Base-by-base conservation (phyloP, 2,888 invertebrate species). In the Tortrix viridana region DNA sequence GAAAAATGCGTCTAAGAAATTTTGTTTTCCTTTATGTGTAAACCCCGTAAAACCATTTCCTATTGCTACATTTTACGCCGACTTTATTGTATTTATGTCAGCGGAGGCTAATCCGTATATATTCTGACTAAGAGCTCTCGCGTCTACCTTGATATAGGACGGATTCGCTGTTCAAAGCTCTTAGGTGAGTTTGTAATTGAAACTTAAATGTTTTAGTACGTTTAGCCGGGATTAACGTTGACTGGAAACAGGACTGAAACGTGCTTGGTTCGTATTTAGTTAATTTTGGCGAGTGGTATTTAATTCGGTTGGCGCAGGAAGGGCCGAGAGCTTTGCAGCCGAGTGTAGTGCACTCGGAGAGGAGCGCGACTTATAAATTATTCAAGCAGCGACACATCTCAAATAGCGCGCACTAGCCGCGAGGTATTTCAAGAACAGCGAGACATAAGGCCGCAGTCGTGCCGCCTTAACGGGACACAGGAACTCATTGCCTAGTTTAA, bases 361-460 rank as follows among this genome's bases (percentile, higher is more conserved):
- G 74, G 82, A 86, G 84, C 81, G 81, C 74, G 76, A 83, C 85
- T 89, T 86, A 92, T 92, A 89, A 89, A 89, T 90, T 88, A 92
- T 92, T 92, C 90, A 91, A 86, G 85, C 84, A 82, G 82, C 74
- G 86, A 87, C 89, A 89, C 88, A 87, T 86, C 89, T 88, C 87
- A 89, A 86, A 89, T 88, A 88, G 87, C 87, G 87, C 79, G 80
- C 83, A 81, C 77, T 80, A 79, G 80, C 80, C 77, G 82, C 80
- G 81, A 81, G 84, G 81, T 90, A 88, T 88, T 89, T 89, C 84
- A 84, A 85, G 86, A 86, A 85, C 84, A 79, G 74, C 80, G 77
- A 26, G 48, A 43, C 54, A 50, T 47, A 18, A 41, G 38, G 26
- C 19, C 71, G 74, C 70, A 70, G 72, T 72, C 71, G 69, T 71